phyloP scores from a whole-genome alignment of 2,888 invertebrate genomes.

The Apamea anceps region DNA sequence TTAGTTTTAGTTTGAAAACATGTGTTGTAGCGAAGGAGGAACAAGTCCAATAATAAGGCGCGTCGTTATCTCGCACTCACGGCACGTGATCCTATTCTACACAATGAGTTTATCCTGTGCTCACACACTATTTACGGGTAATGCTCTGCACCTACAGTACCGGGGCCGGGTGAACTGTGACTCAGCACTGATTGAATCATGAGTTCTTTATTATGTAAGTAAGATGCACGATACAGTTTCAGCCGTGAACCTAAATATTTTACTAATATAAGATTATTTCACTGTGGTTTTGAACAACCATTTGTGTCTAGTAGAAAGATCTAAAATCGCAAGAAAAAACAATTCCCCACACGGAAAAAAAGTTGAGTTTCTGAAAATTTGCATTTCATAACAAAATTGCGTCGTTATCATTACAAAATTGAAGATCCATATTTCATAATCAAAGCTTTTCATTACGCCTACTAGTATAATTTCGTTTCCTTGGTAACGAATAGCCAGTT shows the following conservation, averaged over 20 bases:
- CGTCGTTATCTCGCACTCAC: constrained; percentile 57
- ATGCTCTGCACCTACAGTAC: constrained; percentile 87
- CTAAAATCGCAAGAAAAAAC: not conserved
- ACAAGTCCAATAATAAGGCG: constrained; percentile 56
- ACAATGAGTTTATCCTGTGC: constrained; percentile 64
- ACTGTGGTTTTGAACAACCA: not conserved
- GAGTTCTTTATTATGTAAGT: not conserved
- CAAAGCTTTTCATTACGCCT: constrained; percentile 25
- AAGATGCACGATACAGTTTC: not conserved
- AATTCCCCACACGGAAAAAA: not conserved
- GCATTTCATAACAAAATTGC: not conserved
- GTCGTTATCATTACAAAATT: not conserved
- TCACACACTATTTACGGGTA: constrained; percentile 77
- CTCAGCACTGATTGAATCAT: constrained; percentile 35
- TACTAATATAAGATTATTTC: not conserved
- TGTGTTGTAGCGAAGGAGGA: constrained; percentile 53
- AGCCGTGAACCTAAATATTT: not conserved
- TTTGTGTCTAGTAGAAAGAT: not conserved
- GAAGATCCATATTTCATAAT: constrained; percentile 32
- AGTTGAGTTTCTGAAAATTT: not conserved
- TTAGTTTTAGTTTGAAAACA: constrained; percentile 47
- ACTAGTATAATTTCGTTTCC: constrained; percentile 50
- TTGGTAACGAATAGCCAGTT: constrained; percentile 58
- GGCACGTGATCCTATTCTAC: constrained; percentile 69
- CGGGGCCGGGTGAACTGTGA: constrained; percentile 20